Base-by-base conservation (phyloP, 1,140 invertebrate species). In the Orchestia grillus region DNA sequence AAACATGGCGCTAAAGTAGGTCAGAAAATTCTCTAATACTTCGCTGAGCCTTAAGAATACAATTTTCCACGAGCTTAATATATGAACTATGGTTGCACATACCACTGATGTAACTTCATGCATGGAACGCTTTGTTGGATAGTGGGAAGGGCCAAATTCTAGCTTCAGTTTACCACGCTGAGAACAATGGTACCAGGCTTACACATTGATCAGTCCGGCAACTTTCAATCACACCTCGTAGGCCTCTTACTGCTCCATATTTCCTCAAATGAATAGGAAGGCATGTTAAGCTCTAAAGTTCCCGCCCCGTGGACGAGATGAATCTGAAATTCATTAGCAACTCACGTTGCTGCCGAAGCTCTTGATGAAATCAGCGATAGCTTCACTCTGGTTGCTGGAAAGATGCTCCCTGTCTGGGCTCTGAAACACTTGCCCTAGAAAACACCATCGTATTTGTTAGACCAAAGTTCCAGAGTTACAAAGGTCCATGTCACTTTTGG, bases 301-400 rank as follows among this genome's bases (percentile, higher is more conserved):
- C 62, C 62, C 36, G 62, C 62, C 62, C 62, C 88, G 88, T 4
- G 28, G 28, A 43, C 88, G 88, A 91, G 41, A 41, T 44, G 44
- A 91, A 42, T 42, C 44, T 91, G 88, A 91, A 91, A 43, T 91
- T 91, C 88, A 91, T 91, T 43, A 94, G 92, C 36, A 94, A 94
- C 92, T 94, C 44, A 94, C 92, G 92, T 47, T 94, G 44, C 44
- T 94, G 44, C 92, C 92, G 92, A 94, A 94, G 43, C 44, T 94
- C 92, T 94, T 94, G 92, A 94, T 94, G 92, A 94, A 94, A 94
- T 94, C 92, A 45, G 92, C 92, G 92, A 94, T 94, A 94, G 92
- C 44, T 94, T 94, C 92, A 47, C 92, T 94, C 41, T 94, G 92
- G 92, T 47, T 44, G 92, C 92, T 94, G 92, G 92, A 94, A 94